A percentile compares a stretch with the other conserved stretches of the same genome.
Conservation (phyloP, 1,140 invertebrate species). For the fruit fly (Drosophila melanogaster) region DNA sequence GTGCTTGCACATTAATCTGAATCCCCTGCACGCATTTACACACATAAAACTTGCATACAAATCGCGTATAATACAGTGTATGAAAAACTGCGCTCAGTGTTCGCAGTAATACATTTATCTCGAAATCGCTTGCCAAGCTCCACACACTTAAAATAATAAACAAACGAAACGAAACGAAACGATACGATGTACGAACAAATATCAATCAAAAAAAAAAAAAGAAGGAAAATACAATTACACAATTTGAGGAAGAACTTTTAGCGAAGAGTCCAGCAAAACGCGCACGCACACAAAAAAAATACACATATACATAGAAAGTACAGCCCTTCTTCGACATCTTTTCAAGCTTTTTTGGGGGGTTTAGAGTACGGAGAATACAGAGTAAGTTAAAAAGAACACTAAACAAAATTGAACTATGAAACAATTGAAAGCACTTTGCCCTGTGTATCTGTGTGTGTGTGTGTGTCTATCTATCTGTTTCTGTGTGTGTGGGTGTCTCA, state of each 20-base stretch:
- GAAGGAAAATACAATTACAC: conserved; percentile 5
- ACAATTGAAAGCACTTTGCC: conserved; percentile 70
- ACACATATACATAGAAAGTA: conserved; percentile 17
- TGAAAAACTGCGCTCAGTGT: conserved; percentile 28
- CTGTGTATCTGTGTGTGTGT: conserved; percentile 26
- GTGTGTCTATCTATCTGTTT: not conserved
- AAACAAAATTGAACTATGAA: conserved; percentile 65
- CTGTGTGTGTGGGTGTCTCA: conserved; percentile 1
- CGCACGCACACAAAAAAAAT: conserved; percentile 23
- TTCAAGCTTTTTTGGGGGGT: not conserved
- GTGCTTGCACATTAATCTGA: conserved; percentile 18
- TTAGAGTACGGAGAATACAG: conserved; percentile 21
- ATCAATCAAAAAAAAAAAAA: no score
- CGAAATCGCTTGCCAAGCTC: conserved; percentile 37
- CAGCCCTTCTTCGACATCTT: conserved; percentile 14
- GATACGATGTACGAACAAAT: no score
- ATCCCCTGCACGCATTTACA: conserved; percentile 12
- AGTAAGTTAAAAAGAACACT: conserved; percentile 38
- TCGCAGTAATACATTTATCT: conserved; percentile 33
- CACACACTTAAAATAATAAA: conserved; percentile 45
- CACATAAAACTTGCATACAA: conserved; percentile 51
- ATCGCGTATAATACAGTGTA: conserved; percentile 54
- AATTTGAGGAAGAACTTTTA: conserved; percentile 12
- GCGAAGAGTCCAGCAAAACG: conserved; percentile 32
- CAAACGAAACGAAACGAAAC: conserved; percentile 11